phyloP scores from a whole-genome alignment of 2,888 invertebrate genomes.

The Saturnia pavonia region DNA sequence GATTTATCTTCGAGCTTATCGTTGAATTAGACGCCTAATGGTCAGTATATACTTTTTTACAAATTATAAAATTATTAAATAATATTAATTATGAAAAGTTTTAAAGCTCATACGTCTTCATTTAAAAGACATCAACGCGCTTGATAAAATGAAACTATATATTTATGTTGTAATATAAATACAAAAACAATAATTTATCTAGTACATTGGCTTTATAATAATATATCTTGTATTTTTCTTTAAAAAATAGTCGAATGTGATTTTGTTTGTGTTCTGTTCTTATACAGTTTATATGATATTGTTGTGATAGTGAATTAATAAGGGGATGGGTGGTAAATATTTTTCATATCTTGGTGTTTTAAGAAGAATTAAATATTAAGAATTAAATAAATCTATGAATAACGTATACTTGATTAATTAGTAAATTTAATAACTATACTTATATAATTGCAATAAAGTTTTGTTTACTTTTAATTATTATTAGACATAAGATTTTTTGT shows the following conservation, averaged over 20 bases:
- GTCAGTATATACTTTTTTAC: conserved; percentile 49
- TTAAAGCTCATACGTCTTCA: conserved; percentile 34
- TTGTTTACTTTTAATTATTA: neutral
- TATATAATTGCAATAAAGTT: neutral
- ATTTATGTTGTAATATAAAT: neutral
- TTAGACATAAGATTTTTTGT: neutral
- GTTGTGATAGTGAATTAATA: neutral
- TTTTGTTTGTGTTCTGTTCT: neutral
- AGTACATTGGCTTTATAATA: neutral
- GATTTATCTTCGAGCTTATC: conserved; percentile 51
- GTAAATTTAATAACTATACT: neutral
- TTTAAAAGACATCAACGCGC: conserved; percentile 79
- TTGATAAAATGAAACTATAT: conserved; percentile 27
- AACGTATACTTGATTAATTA: neutral
- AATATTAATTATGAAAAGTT: neutral
- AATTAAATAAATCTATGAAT: neutral
- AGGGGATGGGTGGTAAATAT: neutral
- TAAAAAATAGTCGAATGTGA: neutral
- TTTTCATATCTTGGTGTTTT: neutral
- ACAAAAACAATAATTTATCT: neutral
- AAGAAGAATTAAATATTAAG: neutral
- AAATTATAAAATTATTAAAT: conserved; percentile 19
- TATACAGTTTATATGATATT: neutral
- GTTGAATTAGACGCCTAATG: conserved; percentile 58
- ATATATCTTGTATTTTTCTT: neutral